Conservation (phyloP, 2,888 invertebrate species). For the Trissolcus brochymenae region DNA sequence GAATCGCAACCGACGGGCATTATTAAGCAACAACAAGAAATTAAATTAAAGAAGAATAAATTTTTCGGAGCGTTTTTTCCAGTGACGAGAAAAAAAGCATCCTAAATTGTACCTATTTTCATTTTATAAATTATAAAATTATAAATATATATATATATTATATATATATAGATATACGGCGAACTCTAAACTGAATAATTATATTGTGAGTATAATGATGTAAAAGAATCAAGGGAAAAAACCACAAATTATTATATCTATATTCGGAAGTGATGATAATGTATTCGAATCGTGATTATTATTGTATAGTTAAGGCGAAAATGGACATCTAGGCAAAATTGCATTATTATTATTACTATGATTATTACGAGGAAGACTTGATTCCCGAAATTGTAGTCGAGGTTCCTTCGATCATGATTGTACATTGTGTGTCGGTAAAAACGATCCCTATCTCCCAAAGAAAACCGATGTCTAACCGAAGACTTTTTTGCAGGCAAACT, state of each 20-base stretch:
- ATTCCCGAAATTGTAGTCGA: slow-evolving; percentile 64
- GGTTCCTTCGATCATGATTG: slow-evolving; percentile 69
- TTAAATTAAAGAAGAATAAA: slow-evolving; percentile 62
- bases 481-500: slow-evolving; percentile 58
- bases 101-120: slow-evolving; percentile 77
- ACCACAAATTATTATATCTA: slow-evolving; percentile 74
- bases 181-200: slow-evolving; percentile 68
- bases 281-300: slow-evolving; percentile 75
- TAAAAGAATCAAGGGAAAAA: slow-evolving; percentile 65
- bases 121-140: slow-evolving; percentile 76
- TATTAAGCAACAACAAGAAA: slow-evolving; percentile 69
- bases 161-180: slow-evolving; percentile 73
- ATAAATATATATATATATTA: slow-evolving; percentile 75
- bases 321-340: slow-evolving; percentile 61
- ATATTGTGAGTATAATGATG: slow-evolving; percentile 71
- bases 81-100: slow-evolving; percentile 71
- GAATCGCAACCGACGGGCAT: slow-evolving; percentile 77
- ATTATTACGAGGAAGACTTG: slow-evolving; percentile 68
- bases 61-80: slow-evolving; percentile 76
- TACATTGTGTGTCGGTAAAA: slow-evolving; percentile 74
- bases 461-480: slow-evolving; percentile 57
- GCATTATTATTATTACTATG: slow-evolving; percentile 64
- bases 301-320: slow-evolving; percentile 72
- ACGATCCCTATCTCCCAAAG: slow-evolving; percentile 61
- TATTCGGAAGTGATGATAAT: slow-evolving; percentile 74